phyloP scores from a whole-genome alignment of 2,797 vertebrate genomes.

The Micromesistius poutassou region DNA sequence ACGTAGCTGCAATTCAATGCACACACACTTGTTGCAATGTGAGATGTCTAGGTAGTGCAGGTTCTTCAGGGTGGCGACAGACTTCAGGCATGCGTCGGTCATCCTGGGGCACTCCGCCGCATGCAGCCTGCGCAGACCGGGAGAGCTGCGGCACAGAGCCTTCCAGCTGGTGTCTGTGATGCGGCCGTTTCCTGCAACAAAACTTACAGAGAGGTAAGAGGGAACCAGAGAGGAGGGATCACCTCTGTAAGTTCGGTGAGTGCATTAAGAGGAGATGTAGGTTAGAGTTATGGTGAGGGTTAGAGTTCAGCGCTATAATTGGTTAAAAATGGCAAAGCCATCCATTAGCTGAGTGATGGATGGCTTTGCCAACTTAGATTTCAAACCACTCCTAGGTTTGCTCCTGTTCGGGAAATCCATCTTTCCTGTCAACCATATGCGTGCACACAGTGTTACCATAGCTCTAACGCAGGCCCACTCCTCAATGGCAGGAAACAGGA shows the following conservation, averaged over 20 bases:
- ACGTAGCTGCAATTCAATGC: background rate
- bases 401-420: no score
- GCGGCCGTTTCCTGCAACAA: constrained; percentile 71
- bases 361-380: no score
- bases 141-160: constrained; percentile 70
- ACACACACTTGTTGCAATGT: constrained; percentile 67
- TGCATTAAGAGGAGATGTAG: background rate
- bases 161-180: constrained; percentile 76
- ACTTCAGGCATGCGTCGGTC: constrained; percentile 71
- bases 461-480: background rate
- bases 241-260: background rate
- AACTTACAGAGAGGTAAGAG: constrained; percentile 5
- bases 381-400: no score
- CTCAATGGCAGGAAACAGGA: no score
- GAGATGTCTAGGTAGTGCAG: constrained; percentile 75
- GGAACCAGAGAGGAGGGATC: background rate
- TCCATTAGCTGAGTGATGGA: no score
- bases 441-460: background rate
- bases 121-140: constrained; percentile 68
- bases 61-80: constrained; percentile 67
- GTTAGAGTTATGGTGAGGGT: no score
- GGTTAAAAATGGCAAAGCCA: background rate
- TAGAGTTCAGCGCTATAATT: no score
- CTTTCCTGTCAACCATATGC: background rate
- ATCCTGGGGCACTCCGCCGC: constrained; percentile 71